A percentile compares a stretch with the other conserved stretches of the same genome.
phyloP scores from a whole-genome alignment of 2,888 invertebrate species.

The Epistrophe grossulariae region DNA sequence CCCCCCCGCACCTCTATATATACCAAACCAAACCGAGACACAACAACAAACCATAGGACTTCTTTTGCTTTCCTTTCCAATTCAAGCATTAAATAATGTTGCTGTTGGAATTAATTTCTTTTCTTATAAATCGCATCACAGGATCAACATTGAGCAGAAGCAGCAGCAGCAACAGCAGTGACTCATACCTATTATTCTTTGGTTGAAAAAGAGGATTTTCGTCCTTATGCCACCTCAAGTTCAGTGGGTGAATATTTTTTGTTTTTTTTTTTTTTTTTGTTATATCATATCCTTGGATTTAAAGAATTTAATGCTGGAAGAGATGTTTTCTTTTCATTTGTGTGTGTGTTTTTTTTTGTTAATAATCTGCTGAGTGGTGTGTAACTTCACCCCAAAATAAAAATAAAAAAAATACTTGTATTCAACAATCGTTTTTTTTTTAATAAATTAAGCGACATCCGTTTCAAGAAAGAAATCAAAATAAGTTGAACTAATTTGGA shows the following conservation, averaged over 20 bases:
- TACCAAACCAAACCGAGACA: slow-evolving; percentile 31
- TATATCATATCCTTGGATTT: slow-evolving; percentile 25
- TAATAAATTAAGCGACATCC: slow-evolving; percentile 73
- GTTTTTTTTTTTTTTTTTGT: slow-evolving; percentile 11
- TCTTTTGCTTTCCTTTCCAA: slow-evolving; percentile 47
- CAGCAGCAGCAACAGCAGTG: slow-evolving; percentile 7
- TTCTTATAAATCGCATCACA: slow-evolving; percentile 47
- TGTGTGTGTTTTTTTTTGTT: slow-evolving; percentile 34
- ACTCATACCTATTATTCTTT: slow-evolving; percentile 15
- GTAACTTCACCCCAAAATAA: slow-evolving; percentile 62
- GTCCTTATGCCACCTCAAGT: slow-evolving; percentile 36
- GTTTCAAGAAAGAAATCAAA: slow-evolving; percentile 68
- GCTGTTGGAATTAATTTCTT: slow-evolving; percentile 73
- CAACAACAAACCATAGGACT: slow-evolving; percentile 4
- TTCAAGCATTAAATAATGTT: slow-evolving; percentile 72
- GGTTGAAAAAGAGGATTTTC: slow-evolving; percentile 16
- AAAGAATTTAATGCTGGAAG: slow-evolving; percentile 13
- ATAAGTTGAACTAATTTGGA: slow-evolving; percentile 73
- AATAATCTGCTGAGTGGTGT: slow-evolving; percentile 72
- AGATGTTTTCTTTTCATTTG: background rate
- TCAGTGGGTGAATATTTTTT: slow-evolving; percentile 13
- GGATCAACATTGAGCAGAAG: slow-evolving; percentile 20
- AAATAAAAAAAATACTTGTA: slow-evolving; percentile 16
- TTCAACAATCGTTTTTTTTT: slow-evolving; percentile 35
- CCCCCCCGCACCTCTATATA: slow-evolving; percentile 21